Conservation (phyloP, 2,888 invertebrate species). For the Osmoderma eremita region DNA sequence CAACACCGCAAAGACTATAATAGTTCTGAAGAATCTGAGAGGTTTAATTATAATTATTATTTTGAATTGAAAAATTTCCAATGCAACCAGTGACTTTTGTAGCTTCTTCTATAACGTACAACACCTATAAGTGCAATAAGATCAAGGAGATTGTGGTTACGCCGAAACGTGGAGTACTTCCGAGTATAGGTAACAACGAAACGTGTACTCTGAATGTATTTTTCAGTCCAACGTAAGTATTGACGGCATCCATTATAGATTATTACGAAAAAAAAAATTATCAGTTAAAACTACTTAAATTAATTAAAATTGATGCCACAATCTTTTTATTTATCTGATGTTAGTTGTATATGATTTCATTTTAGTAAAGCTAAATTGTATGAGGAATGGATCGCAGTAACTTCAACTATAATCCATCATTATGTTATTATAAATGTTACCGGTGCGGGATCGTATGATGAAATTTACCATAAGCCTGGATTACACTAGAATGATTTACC, state of each 20-base stretch:
- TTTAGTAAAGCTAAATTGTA: constrained; percentile 44
- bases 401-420: constrained; percentile 45
- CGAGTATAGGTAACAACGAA: constrained; percentile 33
- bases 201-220: constrained; percentile 37
- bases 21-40: constrained; percentile 51
- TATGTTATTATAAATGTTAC: constrained; percentile 39
- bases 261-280: too few relatives aligned
- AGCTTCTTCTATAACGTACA: constrained; percentile 25
- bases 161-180: constrained; percentile 39
- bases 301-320: too few relatives aligned
- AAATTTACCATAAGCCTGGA: constrained; percentile 45
- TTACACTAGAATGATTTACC: constrained; percentile 27
- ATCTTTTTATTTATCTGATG: too few relatives aligned
- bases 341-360: constrained; percentile 20
- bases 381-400: constrained; percentile 44
- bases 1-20: constrained; percentile 47
- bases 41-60: constrained; percentile 33
- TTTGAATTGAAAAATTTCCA: background rate
- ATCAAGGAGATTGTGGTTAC: constrained; percentile 17
- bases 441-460: constrained; percentile 47
- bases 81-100: background rate
- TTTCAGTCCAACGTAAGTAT: constrained; percentile 46
- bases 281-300: too few relatives aligned
- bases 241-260: too few relatives aligned
- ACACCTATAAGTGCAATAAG: constrained; percentile 31